Conservation (phyloP, 2,113 vertebrate species). For the Vidua chalybeata region DNA sequence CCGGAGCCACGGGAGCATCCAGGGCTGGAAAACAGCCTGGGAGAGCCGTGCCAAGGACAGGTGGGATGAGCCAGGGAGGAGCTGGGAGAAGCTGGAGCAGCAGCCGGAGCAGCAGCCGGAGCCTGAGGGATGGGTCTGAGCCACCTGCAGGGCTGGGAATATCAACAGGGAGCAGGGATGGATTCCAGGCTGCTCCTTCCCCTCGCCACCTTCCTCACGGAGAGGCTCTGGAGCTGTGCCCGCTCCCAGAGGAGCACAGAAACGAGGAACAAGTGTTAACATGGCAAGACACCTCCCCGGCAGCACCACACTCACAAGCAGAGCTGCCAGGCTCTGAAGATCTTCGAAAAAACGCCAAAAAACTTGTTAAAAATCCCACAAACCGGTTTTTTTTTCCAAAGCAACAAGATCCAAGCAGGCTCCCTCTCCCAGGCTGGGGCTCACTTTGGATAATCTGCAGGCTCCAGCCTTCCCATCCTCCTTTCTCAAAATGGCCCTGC, state of each 20-base stretch:
- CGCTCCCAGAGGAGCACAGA: neutral
- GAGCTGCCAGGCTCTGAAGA: neutral
- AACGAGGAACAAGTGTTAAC: neutral
- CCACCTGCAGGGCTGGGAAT: neutral
- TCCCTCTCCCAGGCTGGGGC: neutral
- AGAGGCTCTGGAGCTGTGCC: neutral
- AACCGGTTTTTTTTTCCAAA: neutral
- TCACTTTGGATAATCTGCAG: accelerated
- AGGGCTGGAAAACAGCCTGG: neutral
- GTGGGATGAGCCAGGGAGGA: neutral
- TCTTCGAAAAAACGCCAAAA: neutral
- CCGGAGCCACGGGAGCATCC: neutral
- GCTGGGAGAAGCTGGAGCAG: neutral
- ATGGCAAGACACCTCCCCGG: neutral
- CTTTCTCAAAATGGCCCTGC: neutral
- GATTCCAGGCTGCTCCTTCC: neutral
- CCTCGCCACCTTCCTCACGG: accelerated
- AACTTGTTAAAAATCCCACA: neutral
- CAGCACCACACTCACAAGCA: neutral
- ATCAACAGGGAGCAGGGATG: neutral
- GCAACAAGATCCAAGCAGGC: neutral
- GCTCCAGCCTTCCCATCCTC: neutral
- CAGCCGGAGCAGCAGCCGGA: accelerated
- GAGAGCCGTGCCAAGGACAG: neutral
- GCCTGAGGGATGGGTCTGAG: neutral